phyloP scores from a whole-genome alignment of 2,113 vertebrate genomes.

The Electrona antarctica region DNA sequence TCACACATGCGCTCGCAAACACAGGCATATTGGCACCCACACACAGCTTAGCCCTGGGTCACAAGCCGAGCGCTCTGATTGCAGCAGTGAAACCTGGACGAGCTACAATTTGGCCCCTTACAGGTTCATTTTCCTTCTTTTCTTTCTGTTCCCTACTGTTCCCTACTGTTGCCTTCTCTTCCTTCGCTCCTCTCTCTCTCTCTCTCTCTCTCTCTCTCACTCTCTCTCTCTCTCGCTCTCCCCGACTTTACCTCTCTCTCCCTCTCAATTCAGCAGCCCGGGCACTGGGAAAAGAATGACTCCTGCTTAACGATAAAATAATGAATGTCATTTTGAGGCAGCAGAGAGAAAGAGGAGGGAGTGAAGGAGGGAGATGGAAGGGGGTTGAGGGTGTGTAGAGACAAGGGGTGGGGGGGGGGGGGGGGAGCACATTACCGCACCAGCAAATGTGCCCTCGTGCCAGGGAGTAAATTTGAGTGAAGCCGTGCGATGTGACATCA shows the following conservation, averaged over 20 bases:
- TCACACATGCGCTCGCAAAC: constrained; percentile 18
- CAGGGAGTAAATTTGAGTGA: constrained; percentile 99
- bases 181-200: too few relatives aligned
- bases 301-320: constrained; percentile 77
- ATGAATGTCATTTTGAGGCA: constrained; percentile 83
- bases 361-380: constrained; percentile 58
- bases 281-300: constrained; percentile 57
- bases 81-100: constrained; percentile 24
- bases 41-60: constrained; percentile 23
- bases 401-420: constrained; percentile 61
- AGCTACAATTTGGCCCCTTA: constrained; percentile 44
- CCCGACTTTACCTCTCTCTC: not conserved
- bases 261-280: constrained; percentile 7
- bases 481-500: constrained; percentile 98
- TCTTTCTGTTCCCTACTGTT: not conserved
- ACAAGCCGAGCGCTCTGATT: constrained; percentile 41
- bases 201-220: too few relatives aligned
- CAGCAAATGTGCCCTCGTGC: constrained; percentile 77
- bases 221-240: too few relatives aligned
- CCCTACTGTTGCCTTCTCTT: too few relatives aligned
- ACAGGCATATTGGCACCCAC: not conserved
- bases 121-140: constrained; percentile 46
- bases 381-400: constrained; percentile 53
- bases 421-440: constrained; percentile 65
- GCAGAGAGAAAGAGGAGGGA: constrained; percentile 66